Evolutionary conservation across 2,888 invertebrate species (phyloP).

Genomic region (Pseudococcus viburni): DNA sequence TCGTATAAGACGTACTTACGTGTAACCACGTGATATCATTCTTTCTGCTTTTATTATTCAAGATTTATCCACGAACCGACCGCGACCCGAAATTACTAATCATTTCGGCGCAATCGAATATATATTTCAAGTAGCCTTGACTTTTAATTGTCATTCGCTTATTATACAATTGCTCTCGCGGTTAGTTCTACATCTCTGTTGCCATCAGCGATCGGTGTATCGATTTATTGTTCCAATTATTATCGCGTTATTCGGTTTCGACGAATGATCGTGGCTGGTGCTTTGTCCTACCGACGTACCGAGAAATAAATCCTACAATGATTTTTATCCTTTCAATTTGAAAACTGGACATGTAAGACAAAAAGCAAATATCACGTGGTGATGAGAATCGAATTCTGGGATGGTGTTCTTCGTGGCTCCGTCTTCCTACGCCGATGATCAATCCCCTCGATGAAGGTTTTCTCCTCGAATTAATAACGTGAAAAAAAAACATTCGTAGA

Average conservation of each 20-base stretch:
- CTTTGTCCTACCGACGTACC: neutral
- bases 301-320: neutral
- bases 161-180: neutral
- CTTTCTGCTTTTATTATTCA: neutral
- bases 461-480: neutral
- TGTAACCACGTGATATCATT: conserved; percentile 10
- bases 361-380: conserved; percentile 11
- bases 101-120: conserved; percentile 36
- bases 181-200: neutral
- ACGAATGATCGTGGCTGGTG: neutral
- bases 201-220: conserved; percentile 5
- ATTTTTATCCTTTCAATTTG: neutral
- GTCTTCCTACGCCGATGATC: neutral
- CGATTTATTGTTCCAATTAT: conserved; percentile 44
- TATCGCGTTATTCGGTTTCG: neutral
- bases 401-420: neutral
- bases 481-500: neutral
- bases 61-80: conserved; percentile 14
- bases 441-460: conserved; percentile 3
- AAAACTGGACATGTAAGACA: neutral
- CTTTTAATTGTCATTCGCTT: conserved; percentile 34
- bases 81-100: neutral
- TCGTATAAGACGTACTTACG: too few relatives aligned
- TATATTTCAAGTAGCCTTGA: conserved; percentile 46
- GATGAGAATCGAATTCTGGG: neutral